Evolutionary conservation across 1,140 invertebrate species (phyloP), one percentile per base, ranked within the genome.

Genomic region (Drosophila ercepeae): DNA sequence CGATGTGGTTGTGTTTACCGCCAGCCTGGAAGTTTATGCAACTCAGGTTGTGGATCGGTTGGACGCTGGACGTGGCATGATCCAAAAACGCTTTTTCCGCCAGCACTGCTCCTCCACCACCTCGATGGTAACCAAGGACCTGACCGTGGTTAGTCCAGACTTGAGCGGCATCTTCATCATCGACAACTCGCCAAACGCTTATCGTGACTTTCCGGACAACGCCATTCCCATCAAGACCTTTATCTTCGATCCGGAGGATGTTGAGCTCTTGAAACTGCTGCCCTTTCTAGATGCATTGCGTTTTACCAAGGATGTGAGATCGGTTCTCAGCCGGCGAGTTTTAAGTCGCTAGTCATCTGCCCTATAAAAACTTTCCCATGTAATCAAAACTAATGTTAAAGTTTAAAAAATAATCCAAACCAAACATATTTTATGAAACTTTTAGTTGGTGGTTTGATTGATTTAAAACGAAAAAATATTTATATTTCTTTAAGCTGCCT

Each of bases 221-320:
- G 84, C 84, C 0, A 27, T 88, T 16, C 78, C 74, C 13, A 88
- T 88, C 6, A 82, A 88, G 36, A 55, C 53, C 5, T 88, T 36
- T 7, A 45, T 78, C 16, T 83, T 72, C 23, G 75, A 88, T 57
- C 75, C 54, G 0, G 3, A 36, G 0, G 83, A 88, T 25, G 19
- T 16, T 9, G 83, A 83, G 21, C 60, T 88, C 3, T 41, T 84
- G 1, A 82, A 70, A 9, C n/a, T 88, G 32, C 46, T 88, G 5
- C 83, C 83, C 1, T 89, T 88, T 13, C 54, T 88, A 0, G 83
- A 88, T 25, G 83, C 83, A 5, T 52, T 88, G 8, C 83, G 83
- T 1, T 88, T 88, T 5, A 84, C 78, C 4, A 78, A 48, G 8
- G 83, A 88, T 13, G 83, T 88, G 0, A 44, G 83, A 6, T 49